Conservation (phyloP, 2,888 invertebrate genomes). For the Euplexia lucipara region DNA sequence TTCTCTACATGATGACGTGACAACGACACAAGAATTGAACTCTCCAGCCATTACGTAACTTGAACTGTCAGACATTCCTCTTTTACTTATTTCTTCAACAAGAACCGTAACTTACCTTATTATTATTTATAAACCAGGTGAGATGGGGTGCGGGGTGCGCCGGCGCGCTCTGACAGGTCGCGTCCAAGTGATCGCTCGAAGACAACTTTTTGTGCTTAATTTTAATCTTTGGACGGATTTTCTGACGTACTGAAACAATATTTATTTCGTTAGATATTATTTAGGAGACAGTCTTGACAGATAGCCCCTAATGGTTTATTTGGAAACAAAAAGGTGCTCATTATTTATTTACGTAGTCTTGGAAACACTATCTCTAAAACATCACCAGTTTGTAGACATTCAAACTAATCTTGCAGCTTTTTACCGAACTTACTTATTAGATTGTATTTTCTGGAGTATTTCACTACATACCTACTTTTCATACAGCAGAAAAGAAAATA, state of each 20-base stretch:
- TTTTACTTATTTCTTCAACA: neutral
- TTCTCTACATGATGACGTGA: neutral
- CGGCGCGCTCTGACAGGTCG: constrained; percentile 94
- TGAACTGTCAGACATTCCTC: neutral
- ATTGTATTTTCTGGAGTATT: too few species aligned
- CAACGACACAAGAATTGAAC: too few species aligned
- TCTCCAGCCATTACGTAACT: neutral
- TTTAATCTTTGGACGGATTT: constrained; percentile 93
- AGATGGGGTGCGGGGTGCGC: constrained; percentile 94
- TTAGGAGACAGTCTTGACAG: neutral
- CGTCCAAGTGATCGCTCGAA: constrained; percentile 93
- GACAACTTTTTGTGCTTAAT: constrained; percentile 93
- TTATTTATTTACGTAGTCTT: neutral
- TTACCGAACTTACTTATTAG: too few species aligned
- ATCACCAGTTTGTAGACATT: too few species aligned
- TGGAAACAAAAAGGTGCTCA: neutral
- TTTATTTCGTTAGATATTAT: constrained; percentile 9
- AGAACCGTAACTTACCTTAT: constrained; percentile 89
- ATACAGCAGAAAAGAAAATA: too few species aligned
- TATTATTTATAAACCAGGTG: constrained; percentile 94
- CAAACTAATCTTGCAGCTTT: too few species aligned
- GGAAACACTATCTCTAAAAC: neutral
- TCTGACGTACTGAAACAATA: constrained; percentile 91
- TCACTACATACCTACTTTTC: too few species aligned
- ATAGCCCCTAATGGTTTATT: neutral